Percentiles rank a stretch among this genome's conserved stretches.
These are phyloP conservation scores for Caradrina clavipalpis DNA, from an alignment of 2,888 invertebrate genomes.

Conservation along the genomic window DNA sequence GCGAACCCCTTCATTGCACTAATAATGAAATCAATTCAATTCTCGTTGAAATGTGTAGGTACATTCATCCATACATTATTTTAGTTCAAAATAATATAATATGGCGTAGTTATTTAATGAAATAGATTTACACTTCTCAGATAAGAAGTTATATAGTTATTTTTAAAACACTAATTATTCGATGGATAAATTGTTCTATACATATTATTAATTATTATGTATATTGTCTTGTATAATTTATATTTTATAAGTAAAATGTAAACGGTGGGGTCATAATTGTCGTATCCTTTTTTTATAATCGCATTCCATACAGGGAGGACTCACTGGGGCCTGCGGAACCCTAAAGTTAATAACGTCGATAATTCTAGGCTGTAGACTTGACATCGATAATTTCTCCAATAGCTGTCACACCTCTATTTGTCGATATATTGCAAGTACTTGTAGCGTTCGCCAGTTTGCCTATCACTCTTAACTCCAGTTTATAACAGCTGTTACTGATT, in stretches of 20 bases:
- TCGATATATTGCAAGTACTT: conserved; percentile 53
- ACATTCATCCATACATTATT: conserved; percentile 68
- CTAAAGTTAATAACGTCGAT: conserved; percentile 54
- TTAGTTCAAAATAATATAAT: conserved; percentile 76
- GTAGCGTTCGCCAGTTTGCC: conserved; percentile 43
- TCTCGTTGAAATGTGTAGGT: conserved; percentile 61
- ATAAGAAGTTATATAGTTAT: conserved; percentile 78
- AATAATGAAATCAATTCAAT: conserved; percentile 52
- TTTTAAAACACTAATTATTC: conserved; percentile 78
- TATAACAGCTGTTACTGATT: conserved; percentile 49
- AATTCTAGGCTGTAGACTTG: conserved; percentile 44
- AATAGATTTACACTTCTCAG: conserved; percentile 79
- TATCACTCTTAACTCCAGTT: conserved; percentile 34
- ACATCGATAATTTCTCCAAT: conserved; percentile 51
- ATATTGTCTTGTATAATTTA: conserved; percentile 80
- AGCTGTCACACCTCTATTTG: conserved; percentile 45
- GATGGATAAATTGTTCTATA: conserved; percentile 78
- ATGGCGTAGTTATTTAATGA: conserved; percentile 75
- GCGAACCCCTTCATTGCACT: conserved; percentile 34
- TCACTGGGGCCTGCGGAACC: conserved; percentile 62
- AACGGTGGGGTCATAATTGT: conserved; percentile 69
- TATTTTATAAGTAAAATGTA: conserved; percentile 80
- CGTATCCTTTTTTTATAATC: conserved; percentile 68
- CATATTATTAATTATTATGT: conserved; percentile 75
- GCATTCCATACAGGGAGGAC: conserved; percentile 79